phyloP scores from a whole-genome alignment of 2,113 vertebrate species.

The Carassius auratus region DNA sequence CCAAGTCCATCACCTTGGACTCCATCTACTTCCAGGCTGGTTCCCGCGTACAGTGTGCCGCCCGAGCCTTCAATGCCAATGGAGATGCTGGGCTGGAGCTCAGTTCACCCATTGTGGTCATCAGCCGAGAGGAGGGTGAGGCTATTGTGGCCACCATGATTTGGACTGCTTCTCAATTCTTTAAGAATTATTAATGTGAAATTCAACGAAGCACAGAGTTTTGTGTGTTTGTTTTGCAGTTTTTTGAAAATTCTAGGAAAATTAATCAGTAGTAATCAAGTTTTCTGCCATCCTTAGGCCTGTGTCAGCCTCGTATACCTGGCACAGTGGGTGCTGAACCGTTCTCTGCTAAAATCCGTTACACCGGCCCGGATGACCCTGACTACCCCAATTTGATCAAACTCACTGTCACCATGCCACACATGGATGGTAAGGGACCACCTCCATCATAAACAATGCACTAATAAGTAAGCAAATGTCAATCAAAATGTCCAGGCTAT shows the following conservation, averaged over 20 bases:
- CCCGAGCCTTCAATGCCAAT: slow-evolving; percentile 78
- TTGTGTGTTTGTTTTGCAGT: neutral
- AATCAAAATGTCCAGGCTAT: neutral
- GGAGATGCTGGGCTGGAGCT: slow-evolving; percentile 81
- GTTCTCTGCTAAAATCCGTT: slow-evolving; percentile 82
- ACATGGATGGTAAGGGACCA: slow-evolving; percentile 77
- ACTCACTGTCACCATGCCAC: slow-evolving; percentile 82
- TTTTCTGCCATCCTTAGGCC: slow-evolving; percentile 61
- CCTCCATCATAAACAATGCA: neutral
- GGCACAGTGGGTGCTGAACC: slow-evolving; percentile 85
- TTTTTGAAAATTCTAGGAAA: neutral
- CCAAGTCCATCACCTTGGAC: slow-evolving; percentile 83
- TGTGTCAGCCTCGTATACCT: slow-evolving; percentile 80
- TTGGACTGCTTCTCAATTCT: too few species aligned
- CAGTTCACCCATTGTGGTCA: slow-evolving; percentile 74
- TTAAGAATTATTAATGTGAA: neutral
- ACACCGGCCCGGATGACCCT: slow-evolving; percentile 80
- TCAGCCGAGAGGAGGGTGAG: slow-evolving; percentile 81
- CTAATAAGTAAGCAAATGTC: neutral
- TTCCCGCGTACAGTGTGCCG: slow-evolving; percentile 81
- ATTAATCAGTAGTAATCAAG: neutral
- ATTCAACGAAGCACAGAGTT: neutral
- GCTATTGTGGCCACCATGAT: neutral
- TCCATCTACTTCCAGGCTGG: slow-evolving; percentile 84
- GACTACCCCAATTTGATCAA: slow-evolving; percentile 81